phyloP scores from a whole-genome alignment of 2,797 vertebrate species.

The Tragopan temminckii region DNA sequence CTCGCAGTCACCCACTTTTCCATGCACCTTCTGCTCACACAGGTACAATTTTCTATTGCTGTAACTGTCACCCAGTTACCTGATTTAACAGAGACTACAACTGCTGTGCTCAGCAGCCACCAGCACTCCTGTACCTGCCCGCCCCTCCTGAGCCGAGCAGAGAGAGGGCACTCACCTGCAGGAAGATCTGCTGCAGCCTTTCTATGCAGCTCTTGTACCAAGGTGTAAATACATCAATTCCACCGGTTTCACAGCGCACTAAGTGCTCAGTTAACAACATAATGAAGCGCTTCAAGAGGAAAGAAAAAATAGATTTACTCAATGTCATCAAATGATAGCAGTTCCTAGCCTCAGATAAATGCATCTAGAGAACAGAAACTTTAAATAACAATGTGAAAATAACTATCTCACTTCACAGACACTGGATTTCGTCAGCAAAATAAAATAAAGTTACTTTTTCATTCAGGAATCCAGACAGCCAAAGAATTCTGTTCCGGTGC shows the following conservation, averaged over 20 bases:
- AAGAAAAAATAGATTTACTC: not conserved
- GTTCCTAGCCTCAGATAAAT: not conserved
- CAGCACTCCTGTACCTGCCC: not conserved
- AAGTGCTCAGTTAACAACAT: conserved; percentile 98
- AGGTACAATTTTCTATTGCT: not conserved
- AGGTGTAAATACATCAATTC: conserved; percentile 91
- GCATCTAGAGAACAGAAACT: not conserved
- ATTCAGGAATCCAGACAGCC: not conserved
- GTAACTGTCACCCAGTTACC: not conserved
- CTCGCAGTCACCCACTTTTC: not conserved
- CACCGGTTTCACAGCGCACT: conserved; percentile 94
- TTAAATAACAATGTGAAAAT: not conserved
- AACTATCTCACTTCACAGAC: not conserved
- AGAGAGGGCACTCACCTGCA: conserved; percentile 85
- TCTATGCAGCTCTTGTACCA: conserved; percentile 99
- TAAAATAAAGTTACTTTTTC: not conserved
- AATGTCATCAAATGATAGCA: not conserved
- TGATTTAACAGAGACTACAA: not conserved
- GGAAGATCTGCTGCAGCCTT: conserved; percentile 96
- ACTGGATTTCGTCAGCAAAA: not conserved
- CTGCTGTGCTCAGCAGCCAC: too few relatives aligned
- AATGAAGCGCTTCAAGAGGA: conserved; percentile 92
- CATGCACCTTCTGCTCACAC: fast-evolving
- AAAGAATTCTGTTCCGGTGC: not conserved
- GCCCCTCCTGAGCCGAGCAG: too few relatives aligned